Evolutionary conservation across 2,888 invertebrate genomes (phyloP).

Genomic region (Dromius quadrimaculatus): DNA sequence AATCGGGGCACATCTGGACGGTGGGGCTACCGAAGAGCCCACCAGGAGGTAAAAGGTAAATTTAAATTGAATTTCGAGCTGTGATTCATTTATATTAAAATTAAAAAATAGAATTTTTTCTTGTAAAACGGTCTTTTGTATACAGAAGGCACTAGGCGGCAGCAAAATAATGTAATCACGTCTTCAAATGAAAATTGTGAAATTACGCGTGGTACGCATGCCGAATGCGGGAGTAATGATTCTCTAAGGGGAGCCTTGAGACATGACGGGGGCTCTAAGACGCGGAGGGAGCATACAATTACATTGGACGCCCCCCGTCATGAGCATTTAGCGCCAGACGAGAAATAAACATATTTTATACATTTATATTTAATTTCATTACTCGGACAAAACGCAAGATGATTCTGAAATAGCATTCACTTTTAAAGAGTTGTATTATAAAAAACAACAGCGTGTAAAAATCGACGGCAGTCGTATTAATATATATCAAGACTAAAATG

Average conservation of each 20-base stretch:
- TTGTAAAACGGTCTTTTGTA: no score
- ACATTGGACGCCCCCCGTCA: conserved; percentile 13
- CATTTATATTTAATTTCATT: conserved; percentile 44
- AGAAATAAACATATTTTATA: conserved; percentile 28
- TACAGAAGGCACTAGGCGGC: conserved; percentile 3
- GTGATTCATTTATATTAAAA: no score
- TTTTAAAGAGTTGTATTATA: no score
- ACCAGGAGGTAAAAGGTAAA: not conserved
- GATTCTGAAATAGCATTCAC: no score
- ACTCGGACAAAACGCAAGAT: no score
- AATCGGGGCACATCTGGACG: conserved; percentile 46
- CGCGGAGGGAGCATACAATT: conserved; percentile 13
- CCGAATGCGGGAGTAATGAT: conserved; percentile 41
- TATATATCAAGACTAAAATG: no score
- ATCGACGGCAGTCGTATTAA: no score
- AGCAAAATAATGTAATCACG: conserved; percentile 35
- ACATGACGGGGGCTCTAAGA: no score
- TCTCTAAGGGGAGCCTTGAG: not conserved
- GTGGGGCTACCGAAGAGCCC: conserved; percentile 43
- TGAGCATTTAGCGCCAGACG: conserved; percentile 14
- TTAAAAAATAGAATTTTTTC: no score
- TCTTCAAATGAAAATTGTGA: conserved; percentile 24
- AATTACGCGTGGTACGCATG: conserved; percentile 25
- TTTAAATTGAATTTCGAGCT: not conserved
- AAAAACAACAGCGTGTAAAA: no score